phyloP scores from a whole-genome alignment of 1,140 invertebrate species.

The Camponotus vicinus region DNA sequence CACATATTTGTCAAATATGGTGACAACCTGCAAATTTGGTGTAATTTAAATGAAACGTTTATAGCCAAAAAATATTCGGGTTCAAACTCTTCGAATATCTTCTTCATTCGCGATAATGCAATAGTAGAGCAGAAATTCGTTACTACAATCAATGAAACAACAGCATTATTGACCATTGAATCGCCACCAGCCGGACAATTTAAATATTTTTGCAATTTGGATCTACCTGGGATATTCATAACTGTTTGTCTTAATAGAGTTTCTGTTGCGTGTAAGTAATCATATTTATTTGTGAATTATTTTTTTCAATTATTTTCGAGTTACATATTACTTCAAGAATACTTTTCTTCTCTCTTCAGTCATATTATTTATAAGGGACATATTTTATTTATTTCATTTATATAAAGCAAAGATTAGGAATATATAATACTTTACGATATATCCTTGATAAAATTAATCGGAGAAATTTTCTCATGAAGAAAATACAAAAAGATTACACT shows the following conservation, averaged over 20 bases:
- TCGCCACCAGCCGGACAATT: slow-evolving; percentile 82
- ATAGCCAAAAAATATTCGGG: slow-evolving; percentile 76
- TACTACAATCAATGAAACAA: slow-evolving; percentile 85
- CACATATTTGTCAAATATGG: slow-evolving; percentile 86
- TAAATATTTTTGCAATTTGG: slow-evolving; percentile 85
- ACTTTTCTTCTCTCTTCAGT: not conserved
- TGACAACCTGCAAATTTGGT: slow-evolving; percentile 84
- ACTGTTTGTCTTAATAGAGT: slow-evolving; percentile 87
- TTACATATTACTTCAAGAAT: no score
- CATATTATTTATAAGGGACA: not conserved
- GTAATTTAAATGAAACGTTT: slow-evolving; percentile 82
- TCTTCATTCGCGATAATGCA: slow-evolving; percentile 83
- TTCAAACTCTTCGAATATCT: slow-evolving; percentile 83
- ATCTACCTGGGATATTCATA: slow-evolving; percentile 65
- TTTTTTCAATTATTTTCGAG: not conserved
- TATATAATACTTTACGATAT: not conserved
- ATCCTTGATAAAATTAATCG: not conserved
- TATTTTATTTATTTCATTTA: not conserved
- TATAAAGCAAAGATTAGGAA: not conserved
- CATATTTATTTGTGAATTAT: not conserved
- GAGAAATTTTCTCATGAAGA: not conserved
- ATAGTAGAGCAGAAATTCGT: slow-evolving; percentile 82
- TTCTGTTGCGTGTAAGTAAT: slow-evolving; percentile 86
- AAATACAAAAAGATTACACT: slow-evolving; percentile 7
- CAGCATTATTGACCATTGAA: slow-evolving; percentile 83